These are phyloP conservation scores for Sebastes kiyomatsui DNA, from an alignment of 2,797 vertebrate species.

Conservation along the genomic window DNA sequence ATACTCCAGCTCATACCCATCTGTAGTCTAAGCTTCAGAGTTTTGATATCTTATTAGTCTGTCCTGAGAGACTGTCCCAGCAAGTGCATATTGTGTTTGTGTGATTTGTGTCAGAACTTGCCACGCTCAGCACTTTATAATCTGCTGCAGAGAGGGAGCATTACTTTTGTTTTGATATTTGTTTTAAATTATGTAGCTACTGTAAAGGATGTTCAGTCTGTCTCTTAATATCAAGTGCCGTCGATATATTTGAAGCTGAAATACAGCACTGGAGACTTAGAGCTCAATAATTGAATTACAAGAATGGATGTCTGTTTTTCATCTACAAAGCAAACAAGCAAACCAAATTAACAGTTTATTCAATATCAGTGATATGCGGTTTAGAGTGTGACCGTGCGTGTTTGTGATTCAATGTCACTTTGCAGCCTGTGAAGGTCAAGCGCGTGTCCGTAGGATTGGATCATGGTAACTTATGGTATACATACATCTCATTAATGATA, in stretches of 20 bases:
- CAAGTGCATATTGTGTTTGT: background rate
- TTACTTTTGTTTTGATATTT: conserved; percentile 4
- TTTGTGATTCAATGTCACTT: background rate
- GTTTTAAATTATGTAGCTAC: background rate
- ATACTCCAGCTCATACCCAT: conserved; percentile 9
- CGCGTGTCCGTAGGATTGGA: conserved; percentile 24
- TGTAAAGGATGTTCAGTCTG: background rate
- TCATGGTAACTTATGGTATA: conserved; percentile 2
- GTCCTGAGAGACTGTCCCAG: conserved; percentile 7
- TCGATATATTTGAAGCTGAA: conserved; percentile 14
- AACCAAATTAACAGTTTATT: conserved; percentile 4
- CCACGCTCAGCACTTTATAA: conserved; percentile 26
- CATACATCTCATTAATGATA: conserved; percentile 35
- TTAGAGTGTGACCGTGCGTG: background rate
- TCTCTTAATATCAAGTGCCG: conserved; percentile 2
- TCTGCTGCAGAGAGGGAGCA: conserved; percentile 3
- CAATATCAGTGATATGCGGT: conserved; percentile 13
- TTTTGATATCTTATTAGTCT: conserved; percentile 25
- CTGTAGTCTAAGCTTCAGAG: conserved; percentile 3
- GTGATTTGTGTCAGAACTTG: conserved; percentile 3
- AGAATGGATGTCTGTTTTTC: conserved; percentile 4
- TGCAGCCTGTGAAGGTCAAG: conserved; percentile 36
- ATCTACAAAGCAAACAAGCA: conserved; percentile 18
- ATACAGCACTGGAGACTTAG: background rate
- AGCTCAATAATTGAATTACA: conserved; percentile 12